These are phyloP conservation scores for Bombus sibiricus DNA, from an alignment of 1,140 invertebrate genomes.

Conservation along the genomic window DNA sequence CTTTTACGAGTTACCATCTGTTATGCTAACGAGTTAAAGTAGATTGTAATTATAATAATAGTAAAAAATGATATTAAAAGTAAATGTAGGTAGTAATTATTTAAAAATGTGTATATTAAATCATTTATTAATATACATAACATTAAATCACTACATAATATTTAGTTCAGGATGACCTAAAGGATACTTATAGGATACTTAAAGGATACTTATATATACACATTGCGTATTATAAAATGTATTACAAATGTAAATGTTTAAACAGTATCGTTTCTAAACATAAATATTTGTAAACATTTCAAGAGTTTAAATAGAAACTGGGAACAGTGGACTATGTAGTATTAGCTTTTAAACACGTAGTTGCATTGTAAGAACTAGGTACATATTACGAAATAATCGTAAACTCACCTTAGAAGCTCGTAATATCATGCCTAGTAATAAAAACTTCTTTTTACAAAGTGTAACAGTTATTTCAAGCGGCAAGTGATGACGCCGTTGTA, in stretches of 20 bases:
- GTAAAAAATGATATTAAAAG: not conserved
- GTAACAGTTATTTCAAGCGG: conserved; percentile 48
- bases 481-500: not conserved
- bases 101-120: not conserved
- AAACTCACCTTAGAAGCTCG: conserved; percentile 39
- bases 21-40: not conserved
- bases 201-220: no score
- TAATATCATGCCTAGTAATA: conserved; percentile 46
- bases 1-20: not conserved
- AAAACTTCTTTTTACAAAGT: conserved; percentile 54
- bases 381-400: conserved; percentile 56
- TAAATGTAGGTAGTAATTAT: not conserved
- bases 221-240: no score
- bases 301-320: not conserved
- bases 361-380: not conserved
- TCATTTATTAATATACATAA: not conserved
- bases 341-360: not conserved
- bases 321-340: no score
- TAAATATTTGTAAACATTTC: no score
- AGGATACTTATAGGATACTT: no score
- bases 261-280: no score
- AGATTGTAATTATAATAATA: not conserved
- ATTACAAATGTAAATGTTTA: no score
- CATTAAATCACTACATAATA: no score
- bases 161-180: no score